Evolutionary conservation across 2,113 vertebrate species (phyloP), one percentile per base, ranked within the genome.

Genomic region (Corythoichthys intestinalis): DNA sequence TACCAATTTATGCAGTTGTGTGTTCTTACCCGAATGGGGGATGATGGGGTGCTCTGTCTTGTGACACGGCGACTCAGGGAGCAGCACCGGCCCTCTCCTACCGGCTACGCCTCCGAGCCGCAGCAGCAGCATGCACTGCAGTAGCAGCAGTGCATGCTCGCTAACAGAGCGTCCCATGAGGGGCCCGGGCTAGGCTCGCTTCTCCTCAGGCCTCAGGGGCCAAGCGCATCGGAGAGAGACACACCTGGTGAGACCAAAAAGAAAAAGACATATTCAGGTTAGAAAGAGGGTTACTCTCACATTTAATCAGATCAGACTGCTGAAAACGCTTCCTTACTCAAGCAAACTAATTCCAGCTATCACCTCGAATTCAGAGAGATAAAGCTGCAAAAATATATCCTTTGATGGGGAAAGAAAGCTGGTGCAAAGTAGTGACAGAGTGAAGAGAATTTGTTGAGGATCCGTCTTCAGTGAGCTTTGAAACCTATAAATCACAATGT

Each of bases 11-110:
- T 8, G 41, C 41, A 44, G 41, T 44, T n/a, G n/a, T 61, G 35
- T 73, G 12, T 66, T 49, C 62, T 50, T 81, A 98, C 96, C 96
- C 94, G 93, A 90, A 75, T 96, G 94, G 48, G 94, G 87, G 69
- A 96, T 78, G 77, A 97, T 72, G 0, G 95, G 96, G 71, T 98
- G 96, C 75, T 95, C 95, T 0, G 85, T 87, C 84, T 88, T 90
- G 80, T 94, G 92, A 87, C 96, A 98, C 61, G 86, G 91, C 0
- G 86, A 87, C 8, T 93, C 87, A 0, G 92, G 92, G 58, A 78
- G 81, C 66, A 89, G 69, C 67, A 84, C 82, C 0, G 89, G 82
- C 65, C 84, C 86, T 86, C 89, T 89, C 82, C 91, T 86, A 53
- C 86, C 34, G 44, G 79, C 82, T 79, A 85, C 85, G 61, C 78